Base-by-base conservation (phyloP, 2,888 invertebrate species). In the Hetaerina titia region DNA sequence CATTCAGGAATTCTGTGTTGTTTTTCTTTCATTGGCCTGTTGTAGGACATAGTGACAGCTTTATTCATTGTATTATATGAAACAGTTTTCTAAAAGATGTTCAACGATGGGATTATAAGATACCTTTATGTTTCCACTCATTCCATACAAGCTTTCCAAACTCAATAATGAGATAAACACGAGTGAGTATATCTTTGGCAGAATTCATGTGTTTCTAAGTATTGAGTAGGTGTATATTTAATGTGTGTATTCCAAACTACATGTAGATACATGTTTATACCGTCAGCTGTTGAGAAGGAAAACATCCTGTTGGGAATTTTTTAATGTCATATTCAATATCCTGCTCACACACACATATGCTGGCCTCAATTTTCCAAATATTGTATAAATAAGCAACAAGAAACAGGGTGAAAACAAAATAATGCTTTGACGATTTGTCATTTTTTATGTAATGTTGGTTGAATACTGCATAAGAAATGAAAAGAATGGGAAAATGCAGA, bases 181-280 rank as follows among this genome's bases (percentile, higher is more conserved):
- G 31, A 81, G 81, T 81, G 81, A 90, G 69, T 92, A 92, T 69
- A 64, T 69, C 92, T 92, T 92, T 69, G 69, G 92, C 92, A 92
- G 92, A 69, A 69, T 92, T 74, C 64, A 92, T 92, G 92, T 92
- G 92, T 92, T 92, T 92, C 64, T 56, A 92, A 92, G 92, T 92
- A 92, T 64, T 69, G 92, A 69, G 69, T 92, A 92, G 69, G 19
- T 92, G 92, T 92, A 92, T 69, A 56, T 64, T 92, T 92, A 92
- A 92, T 92, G 92, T 92, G 92, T 92, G 92, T 92, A 92, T 92
- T 92, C 92, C 69, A 69, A 81, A 92, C 92, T 92, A 56, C 92
- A 92, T 92, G 92, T 92, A 92, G 92, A 69, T 92, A 56, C 92
- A 74, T 92, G 69, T 92, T 69, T 69, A 92, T 58, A 92, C 92